These are phyloP conservation scores for Brienomyrus longianalis DNA, from an alignment of 2,113 vertebrate genomes.

Conservation along the genomic window DNA sequence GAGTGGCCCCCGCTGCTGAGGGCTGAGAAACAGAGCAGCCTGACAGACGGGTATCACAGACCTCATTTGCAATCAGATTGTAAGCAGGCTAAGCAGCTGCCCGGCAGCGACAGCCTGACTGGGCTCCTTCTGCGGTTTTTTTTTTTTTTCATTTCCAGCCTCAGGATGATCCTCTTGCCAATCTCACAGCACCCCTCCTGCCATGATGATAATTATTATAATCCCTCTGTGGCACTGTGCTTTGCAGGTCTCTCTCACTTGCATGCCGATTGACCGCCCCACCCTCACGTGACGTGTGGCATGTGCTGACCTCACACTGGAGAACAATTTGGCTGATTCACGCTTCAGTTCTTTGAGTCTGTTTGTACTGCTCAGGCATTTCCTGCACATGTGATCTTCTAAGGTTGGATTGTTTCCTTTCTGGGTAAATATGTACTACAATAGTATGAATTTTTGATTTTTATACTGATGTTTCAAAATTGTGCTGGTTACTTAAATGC, in stretches of 20 bases:
- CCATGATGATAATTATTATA: conserved; percentile 18
- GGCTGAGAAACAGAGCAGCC: not conserved
- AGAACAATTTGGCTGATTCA: not conserved
- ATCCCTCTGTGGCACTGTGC: not conserved
- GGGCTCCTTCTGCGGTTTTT: not conserved
- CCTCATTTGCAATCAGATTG: conserved; percentile 19
- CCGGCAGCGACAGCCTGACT: conserved; percentile 1
- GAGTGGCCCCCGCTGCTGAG: not conserved
- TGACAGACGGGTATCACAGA: not conserved
- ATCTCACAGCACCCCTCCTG: conserved; percentile 9
- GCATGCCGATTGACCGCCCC: not conserved
- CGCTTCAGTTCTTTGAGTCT: not conserved
- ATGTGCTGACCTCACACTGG: no score
- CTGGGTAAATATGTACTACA: not conserved
- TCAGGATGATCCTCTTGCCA: not conserved
- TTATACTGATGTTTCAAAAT: not conserved
- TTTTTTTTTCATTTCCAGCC: not conserved
- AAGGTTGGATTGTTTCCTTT: not conserved
- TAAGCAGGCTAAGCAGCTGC: not conserved
- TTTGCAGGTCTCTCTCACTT: not conserved
- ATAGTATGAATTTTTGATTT: not conserved
- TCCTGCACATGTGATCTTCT: not conserved
- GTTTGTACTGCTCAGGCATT: not conserved
- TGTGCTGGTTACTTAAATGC: not conserved
- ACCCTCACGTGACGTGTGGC: not conserved